These are phyloP conservation scores for Enteromius anoplus DNA, from an alignment of 2,797 vertebrate species.

Conservation along the genomic window DNA sequence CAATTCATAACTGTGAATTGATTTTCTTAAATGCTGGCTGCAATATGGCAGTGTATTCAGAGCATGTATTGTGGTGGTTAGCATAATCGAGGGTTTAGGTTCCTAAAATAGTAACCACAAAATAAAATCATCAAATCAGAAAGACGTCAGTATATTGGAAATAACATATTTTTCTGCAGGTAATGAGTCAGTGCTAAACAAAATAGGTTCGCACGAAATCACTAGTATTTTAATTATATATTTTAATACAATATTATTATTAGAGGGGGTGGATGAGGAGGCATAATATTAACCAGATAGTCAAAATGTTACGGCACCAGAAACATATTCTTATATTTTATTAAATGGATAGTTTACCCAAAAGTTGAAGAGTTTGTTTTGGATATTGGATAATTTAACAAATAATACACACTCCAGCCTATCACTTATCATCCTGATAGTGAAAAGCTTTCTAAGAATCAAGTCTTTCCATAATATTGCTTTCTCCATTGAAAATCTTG, in stretches of 20 bases:
- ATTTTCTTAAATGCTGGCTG: constrained; percentile 54
- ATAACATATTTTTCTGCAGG: constrained; percentile 18
- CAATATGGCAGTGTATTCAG: constrained; percentile 50
- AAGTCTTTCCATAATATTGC: neutral
- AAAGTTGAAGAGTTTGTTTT: neutral
- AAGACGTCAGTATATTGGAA: constrained; percentile 23
- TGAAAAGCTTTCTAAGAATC: neutral
- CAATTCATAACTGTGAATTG: constrained; percentile 66
- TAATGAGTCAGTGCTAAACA: constrained; percentile 24
- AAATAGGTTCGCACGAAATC: constrained; percentile 8
- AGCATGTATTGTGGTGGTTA: constrained; percentile 54
- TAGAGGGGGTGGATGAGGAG: neutral
- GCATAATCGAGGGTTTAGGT: constrained; percentile 62
- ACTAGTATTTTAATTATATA: neutral
- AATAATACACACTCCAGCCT: neutral
- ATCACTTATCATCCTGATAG: neutral
- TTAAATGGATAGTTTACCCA: neutral
- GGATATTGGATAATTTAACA: neutral
- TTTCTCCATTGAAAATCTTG: neutral
- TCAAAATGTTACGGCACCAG: neutral
- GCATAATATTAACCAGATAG: neutral
- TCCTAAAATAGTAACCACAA: constrained; percentile 58
- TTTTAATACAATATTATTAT: neutral
- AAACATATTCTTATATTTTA: constrained; percentile 16
- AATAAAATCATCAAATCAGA: constrained; percentile 55